These are phyloP conservation scores for Toxotes lorentzi DNA, from an alignment of 2,797 vertebrate genomes.

Conservation along the genomic window DNA sequence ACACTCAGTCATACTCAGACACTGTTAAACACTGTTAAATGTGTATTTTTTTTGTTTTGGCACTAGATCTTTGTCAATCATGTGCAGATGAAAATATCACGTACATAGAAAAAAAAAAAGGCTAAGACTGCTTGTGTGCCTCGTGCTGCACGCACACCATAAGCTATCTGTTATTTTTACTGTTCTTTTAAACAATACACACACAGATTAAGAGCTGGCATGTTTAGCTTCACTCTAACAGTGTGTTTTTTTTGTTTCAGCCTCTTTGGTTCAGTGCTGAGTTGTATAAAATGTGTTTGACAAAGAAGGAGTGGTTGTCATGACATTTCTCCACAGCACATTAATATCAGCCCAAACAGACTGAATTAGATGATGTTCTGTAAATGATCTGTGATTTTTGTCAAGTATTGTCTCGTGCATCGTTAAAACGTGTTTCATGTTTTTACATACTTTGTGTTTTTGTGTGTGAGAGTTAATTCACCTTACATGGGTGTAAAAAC, in stretches of 20 bases:
- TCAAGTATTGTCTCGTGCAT: background rate
- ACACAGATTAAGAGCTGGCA: conserved; percentile 11
- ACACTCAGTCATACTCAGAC: background rate
- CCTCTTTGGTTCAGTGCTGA: conserved; percentile 42
- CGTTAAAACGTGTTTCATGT: background rate
- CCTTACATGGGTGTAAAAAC: background rate
- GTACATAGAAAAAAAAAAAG: conserved; percentile 5
- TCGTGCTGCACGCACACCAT: background rate
- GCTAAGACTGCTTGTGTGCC: background rate
- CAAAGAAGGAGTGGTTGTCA: conserved; percentile 38
- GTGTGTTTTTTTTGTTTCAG: conserved; percentile 46
- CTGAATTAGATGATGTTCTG: background rate
- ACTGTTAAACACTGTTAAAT: conserved; percentile 7
- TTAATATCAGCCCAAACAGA: conserved; percentile 13
- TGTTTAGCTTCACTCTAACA: conserved; percentile 17
- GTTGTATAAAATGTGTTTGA: conserved; percentile 38
- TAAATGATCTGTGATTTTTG: background rate
- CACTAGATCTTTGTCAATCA: conserved; percentile 13
- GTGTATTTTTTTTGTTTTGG: background rate
- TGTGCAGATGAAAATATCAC: conserved; percentile 1
- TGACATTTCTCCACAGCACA: conserved; percentile 41
- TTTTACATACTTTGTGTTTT: background rate
- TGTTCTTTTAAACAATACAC: conserved; percentile 12
- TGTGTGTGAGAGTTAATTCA: background rate
- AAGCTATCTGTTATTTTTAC: background rate